phyloP scores from a whole-genome alignment of 2,888 invertebrate species.

The Cinara cedri region DNA sequence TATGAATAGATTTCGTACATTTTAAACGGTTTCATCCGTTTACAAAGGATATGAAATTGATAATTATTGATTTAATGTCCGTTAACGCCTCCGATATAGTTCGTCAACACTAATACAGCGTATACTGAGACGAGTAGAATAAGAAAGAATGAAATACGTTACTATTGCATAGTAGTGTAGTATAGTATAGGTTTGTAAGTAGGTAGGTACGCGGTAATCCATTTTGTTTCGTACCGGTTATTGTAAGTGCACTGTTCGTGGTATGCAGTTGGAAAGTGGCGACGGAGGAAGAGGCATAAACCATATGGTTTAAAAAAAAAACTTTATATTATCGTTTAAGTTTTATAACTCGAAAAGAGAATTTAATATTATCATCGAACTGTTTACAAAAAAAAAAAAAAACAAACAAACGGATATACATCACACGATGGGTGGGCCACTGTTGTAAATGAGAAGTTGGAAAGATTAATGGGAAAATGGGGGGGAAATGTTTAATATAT shows the following conservation, averaged over 20 bases:
- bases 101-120: background rate
- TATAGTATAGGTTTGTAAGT: background rate
- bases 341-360: background rate
- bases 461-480: too few species aligned
- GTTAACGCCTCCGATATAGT: background rate
- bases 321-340: conserved; percentile 10
- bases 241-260: conserved; percentile 23
- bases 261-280: conserved; percentile 32
- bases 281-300: background rate
- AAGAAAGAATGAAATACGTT: conserved; percentile 1
- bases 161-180: too few species aligned
- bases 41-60: background rate
- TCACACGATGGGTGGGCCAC: too few species aligned
- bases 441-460: too few species aligned
- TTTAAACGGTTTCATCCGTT: background rate
- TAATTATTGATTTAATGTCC: background rate
- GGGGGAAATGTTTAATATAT: too few species aligned
- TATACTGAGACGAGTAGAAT: background rate
- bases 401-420: conserved; percentile 20
- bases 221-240: conserved; percentile 47
- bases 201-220: conserved; percentile 15
- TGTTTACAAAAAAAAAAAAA: background rate
- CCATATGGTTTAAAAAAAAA: conserved; percentile 40
- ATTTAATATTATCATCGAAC: background rate
- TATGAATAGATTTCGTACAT: too few species aligned